These are phyloP conservation scores for Progne subis DNA, from an alignment of 2,113 vertebrate genomes.

Conservation along the genomic window DNA sequence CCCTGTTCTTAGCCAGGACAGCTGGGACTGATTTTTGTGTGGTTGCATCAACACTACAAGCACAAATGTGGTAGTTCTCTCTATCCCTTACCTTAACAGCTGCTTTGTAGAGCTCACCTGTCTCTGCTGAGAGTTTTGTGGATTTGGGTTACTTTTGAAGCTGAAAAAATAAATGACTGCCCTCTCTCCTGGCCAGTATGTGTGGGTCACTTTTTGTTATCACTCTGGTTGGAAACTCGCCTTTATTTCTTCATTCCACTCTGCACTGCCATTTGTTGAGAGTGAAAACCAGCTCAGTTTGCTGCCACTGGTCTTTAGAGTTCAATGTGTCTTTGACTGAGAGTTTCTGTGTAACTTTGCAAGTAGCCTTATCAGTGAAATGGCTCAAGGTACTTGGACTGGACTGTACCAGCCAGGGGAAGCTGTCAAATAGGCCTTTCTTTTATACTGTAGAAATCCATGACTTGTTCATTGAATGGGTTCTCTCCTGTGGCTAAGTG, in stretches of 20 bases:
- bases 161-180: not conserved
- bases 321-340: not conserved
- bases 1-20: not conserved
- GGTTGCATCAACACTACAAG: not conserved
- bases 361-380: not conserved
- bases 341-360: not conserved
- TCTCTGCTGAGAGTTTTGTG: not conserved
- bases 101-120: not conserved
- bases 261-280: not conserved
- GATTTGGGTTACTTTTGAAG: not conserved
- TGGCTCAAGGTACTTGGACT: not conserved
- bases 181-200: not conserved
- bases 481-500: not conserved
- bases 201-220: not conserved
- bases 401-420: not conserved
- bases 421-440: not conserved
- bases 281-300: not conserved
- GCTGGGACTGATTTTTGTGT: not conserved
- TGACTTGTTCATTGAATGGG: not conserved
- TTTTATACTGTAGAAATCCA: not conserved
- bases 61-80: not conserved
- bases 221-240: not conserved
- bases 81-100: not conserved
- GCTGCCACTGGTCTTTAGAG: not conserved
- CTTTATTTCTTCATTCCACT: not conserved